These are phyloP conservation scores for Scrobipalpa costella DNA, from an alignment of 2,888 invertebrate species.

Conservation along the genomic window DNA sequence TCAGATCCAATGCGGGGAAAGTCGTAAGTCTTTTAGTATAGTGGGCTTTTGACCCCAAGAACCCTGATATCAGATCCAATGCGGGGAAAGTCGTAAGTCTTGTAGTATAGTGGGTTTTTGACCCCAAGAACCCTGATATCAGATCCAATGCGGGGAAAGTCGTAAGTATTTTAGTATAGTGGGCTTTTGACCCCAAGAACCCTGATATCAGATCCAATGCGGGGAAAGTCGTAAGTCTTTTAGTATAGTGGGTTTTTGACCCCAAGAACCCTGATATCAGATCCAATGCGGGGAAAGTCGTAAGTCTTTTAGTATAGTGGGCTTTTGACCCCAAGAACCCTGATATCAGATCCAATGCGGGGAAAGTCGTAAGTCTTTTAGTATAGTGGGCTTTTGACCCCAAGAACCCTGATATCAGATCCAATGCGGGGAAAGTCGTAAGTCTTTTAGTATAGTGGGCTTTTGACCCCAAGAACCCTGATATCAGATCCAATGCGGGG, in stretches of 20 bases:
- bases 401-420: conserved; percentile 47
- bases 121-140: conserved; percentile 51
- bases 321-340: no score
- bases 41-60: no score
- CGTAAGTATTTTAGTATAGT: no score
- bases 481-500: conserved; percentile 30
- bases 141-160: conserved; percentile 31
- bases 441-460: no score
- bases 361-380: conserved; percentile 40
- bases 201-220: conserved; percentile 39
- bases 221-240: conserved; percentile 39
- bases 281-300: conserved; percentile 34
- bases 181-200: no score
- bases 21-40: no score
- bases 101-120: no score
- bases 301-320: no score
- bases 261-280: conserved; percentile 49
- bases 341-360: conserved; percentile 33
- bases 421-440: conserved; percentile 37
- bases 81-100: conserved; percentile 38
- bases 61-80: conserved; percentile 42
- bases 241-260: no score
- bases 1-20: conserved; percentile 31
- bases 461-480: conserved; percentile 57
- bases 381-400: no score